These are phyloP conservation scores for Zeus faber DNA, from an alignment of 2,113 vertebrate genomes.

Conservation along the genomic window DNA sequence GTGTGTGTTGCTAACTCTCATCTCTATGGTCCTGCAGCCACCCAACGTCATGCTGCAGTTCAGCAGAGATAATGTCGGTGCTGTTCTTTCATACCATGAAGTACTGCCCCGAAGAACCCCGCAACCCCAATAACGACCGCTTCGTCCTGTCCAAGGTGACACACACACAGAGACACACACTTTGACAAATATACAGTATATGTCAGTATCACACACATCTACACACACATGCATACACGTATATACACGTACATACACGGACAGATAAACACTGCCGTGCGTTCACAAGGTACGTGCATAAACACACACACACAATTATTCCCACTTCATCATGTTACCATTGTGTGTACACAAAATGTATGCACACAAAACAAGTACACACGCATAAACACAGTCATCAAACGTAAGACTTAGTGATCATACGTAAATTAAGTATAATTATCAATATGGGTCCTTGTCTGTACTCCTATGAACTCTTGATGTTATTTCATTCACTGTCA, in stretches of 20 bases:
- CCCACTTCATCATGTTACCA: not conserved
- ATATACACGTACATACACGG: not conserved
- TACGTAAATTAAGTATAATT: too few species aligned
- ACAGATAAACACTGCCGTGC: not conserved
- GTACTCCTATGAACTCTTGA: too few species aligned
- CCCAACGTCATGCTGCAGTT: slow-evolving; percentile 90
- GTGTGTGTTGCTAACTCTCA: not conserved
- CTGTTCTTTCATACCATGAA: slow-evolving; percentile 85
- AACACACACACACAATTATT: not conserved
- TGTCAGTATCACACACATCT: slow-evolving; percentile 31
- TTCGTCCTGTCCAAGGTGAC: slow-evolving; percentile 82
- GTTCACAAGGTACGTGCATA: too few species aligned
- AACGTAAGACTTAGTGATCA: too few species aligned
- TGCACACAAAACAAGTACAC: not conserved
- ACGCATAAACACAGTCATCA: too few species aligned
- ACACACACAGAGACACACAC: slow-evolving; percentile 62
- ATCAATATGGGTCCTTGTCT: too few species aligned
- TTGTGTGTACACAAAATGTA: not conserved
- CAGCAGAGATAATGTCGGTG: slow-evolving; percentile 93
- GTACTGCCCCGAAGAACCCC: slow-evolving; percentile 71
- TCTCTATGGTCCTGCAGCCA: slow-evolving; percentile 56
- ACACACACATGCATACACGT: not conserved
- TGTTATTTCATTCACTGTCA: too few species aligned
- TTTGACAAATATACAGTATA: slow-evolving; percentile 92
- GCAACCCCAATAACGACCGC: slow-evolving; percentile 78